Base-by-base conservation (phyloP, 92 coral and sea anemone species). In the Umimayanthus chanpuru region DNA sequence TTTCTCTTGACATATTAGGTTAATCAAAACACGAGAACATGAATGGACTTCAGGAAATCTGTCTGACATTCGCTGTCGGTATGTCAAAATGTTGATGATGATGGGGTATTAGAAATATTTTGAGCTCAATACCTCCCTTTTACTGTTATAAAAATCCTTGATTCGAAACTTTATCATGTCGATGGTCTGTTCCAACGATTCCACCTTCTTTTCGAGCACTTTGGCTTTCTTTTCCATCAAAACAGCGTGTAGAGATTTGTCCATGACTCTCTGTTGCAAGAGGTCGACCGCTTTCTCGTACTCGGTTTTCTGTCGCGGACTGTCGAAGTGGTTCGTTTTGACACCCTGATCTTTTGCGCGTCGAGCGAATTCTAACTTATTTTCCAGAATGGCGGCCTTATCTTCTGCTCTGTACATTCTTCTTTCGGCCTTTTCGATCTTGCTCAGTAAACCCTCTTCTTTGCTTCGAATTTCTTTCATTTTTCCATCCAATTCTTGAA, bases 221-320 rank as follows among this genome's bases (percentile, higher is more conserved):
- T 83, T 83, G 41, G 78, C 87, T 25, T 83, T 83, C 78, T 83
- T 83, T 83, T 83, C 87, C 87, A 83, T 70, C 87, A 83, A 83
- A 20, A 83, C 87, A n/a, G 66, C 87, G 9, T 83, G 87, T 0
- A 83, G 87, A 47, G 65, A 83, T 83, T 47, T 83, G 66, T 83
- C 87, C 87, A 75, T 73, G 28, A 83, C 87, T 70, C 65, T 83
- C 65, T 83, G 87, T 32, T 83, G 87, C 67, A 83, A 43, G 28
- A 44, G 76, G 41, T 70, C 78, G 3, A 83, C 55, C 43, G 87
- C 65, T 72, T 83, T 83, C 65, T 83, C 87, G 21, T 68, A 71
- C 30, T 83, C 87, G 26, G 77, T 67, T 47, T 50, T 47, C 23
- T 76, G 87, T 70, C 39, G 79, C 2, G 87, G 87, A 28, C 87